Evolutionary conservation across 2,888 invertebrate genomes (phyloP), one percentile per base, ranked within the genome.

Genomic region (Caenorhabditis afra): DNA sequence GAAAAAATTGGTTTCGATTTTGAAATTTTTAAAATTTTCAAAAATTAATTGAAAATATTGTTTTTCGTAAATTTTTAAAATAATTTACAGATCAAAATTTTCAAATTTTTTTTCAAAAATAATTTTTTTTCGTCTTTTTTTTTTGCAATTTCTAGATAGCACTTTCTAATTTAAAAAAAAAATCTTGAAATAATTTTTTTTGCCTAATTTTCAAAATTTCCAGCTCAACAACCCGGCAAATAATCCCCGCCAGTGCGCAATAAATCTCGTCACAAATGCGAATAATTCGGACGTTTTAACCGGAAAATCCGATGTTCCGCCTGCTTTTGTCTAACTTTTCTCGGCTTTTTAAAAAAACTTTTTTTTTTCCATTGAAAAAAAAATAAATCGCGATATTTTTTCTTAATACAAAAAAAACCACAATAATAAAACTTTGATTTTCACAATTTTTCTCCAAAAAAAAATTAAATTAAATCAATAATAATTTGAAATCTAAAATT

Each of bases 201-300:
- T 5, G 3, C 29, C 4, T 29, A 29, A 29, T 29, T 29, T 7
- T 29, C 10, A 44, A 50, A 50, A 50, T 22, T 20, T 29, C 3
- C 29, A 29, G 29, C 3, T 29, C 29, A 29, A 29, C 7, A 29
- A 5, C 47, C 16, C 58, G 61, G 2, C 64, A 76, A 64, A 64
- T 47, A 0, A 41, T 20, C 70, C 77, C 10, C 58, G 50, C 1
- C 76, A 70, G 47, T 68, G 64, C 50, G 61, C 77, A 7, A 37
- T 58, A 39, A 77, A 65, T 59, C 55, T 65, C 4, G 52, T 68
- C 35, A 49, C 62, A 22, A 73, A 57, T 52, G 29, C 52, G 10
- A 59, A 7, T 7, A 47, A 44, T 23, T 20, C 37, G 18, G 37
- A 58, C 18, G 29, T 29, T 52, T 10, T 12, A 2, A 20, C 22